A percentile compares a stretch with the other conserved stretches of the same genome.
Evolutionary conservation across 2,888 invertebrate genomes (phyloP).

Genomic region (Eilema depressum): DNA sequence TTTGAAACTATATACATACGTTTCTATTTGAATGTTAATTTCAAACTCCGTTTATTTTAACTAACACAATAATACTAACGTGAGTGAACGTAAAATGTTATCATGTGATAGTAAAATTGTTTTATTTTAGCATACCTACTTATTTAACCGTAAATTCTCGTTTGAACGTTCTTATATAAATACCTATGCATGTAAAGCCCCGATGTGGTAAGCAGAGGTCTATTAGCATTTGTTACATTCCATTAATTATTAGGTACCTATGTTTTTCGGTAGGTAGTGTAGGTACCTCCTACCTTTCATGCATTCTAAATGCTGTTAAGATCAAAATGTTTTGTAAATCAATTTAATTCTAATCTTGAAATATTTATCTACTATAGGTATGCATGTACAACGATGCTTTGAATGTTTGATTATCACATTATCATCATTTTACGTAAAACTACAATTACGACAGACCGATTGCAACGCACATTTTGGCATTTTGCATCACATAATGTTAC

Average conservation of each 20-base stretch:
- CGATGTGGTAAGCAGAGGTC: neutral
- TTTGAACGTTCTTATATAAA: neutral
- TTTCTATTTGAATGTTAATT: constrained; percentile 85
- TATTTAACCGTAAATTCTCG: constrained; percentile 8
- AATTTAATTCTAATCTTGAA: neutral
- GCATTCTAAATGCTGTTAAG: neutral
- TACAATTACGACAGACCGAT: neutral
- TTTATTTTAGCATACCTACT: constrained; percentile 17
- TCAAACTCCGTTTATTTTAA: constrained; percentile 75
- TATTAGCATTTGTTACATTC: neutral
- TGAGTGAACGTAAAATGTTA: constrained; percentile 43
- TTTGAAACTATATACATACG: constrained; percentile 57
- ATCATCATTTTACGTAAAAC: neutral
- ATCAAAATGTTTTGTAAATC: neutral
- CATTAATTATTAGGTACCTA: neutral
- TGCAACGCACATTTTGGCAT: neutral
- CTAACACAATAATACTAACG: constrained; percentile 57
- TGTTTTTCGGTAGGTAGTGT: too few relatives aligned
- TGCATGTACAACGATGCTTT: neutral
- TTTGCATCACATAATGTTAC: neutral
- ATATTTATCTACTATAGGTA: neutral
- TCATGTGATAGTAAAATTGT: constrained; percentile 28
- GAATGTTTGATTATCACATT: neutral
- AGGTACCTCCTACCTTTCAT: too few relatives aligned
- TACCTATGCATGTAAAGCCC: neutral